Evolutionary conservation across 2,113 vertebrate species (phyloP), one percentile per base, ranked within the genome.

Genomic region (Catharus bicknelli): DNA sequence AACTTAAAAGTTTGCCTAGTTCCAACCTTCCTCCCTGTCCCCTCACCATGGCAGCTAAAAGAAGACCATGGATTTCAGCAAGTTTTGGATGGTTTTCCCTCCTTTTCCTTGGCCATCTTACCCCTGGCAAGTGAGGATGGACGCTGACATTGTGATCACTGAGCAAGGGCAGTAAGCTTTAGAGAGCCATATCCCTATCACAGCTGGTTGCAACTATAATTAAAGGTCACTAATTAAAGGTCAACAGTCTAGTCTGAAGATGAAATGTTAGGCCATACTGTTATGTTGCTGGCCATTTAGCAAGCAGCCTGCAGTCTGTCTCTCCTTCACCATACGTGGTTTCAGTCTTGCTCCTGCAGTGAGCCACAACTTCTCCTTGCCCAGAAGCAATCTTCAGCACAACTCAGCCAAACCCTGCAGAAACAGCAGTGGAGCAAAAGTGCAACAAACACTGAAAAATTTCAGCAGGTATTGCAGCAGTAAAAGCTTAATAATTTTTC

Each of bases 321-420:
- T 67, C 2, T 88, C 29, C 66, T 84, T 34, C 14, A 9, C 13
- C 16, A 2, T 16, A 16, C 0, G 0, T 51, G 27, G 20, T 61
- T 76, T 83, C 50, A 42, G 54, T 40, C 62, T 27, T n/a, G 10
- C 7, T 75, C 22, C 36, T 57, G 29, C 54, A 66, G 38, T 5
- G 50, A 83, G 14, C 43, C 18, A 18, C 54, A 45, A 2, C 30
- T 29, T 47, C 48, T 15, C 7, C 22, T 50, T 78, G 67, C 55
- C 50, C 50, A 77, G 8, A 26, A 30, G 32, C 13, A 38, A 63
- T 75, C 73, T 42, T 63, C 54, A 40, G 18, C n/a, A 19, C 2
- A 5, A 3, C 32, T 76, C 7, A 5, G 27, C 68, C 59, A 68
- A 74, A 55, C 9, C 22, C n/a, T 6, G 1, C 36, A 59, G 61